Base-by-base conservation (phyloP, 2,113 vertebrate species). In the Brachyistius frenatus region DNA sequence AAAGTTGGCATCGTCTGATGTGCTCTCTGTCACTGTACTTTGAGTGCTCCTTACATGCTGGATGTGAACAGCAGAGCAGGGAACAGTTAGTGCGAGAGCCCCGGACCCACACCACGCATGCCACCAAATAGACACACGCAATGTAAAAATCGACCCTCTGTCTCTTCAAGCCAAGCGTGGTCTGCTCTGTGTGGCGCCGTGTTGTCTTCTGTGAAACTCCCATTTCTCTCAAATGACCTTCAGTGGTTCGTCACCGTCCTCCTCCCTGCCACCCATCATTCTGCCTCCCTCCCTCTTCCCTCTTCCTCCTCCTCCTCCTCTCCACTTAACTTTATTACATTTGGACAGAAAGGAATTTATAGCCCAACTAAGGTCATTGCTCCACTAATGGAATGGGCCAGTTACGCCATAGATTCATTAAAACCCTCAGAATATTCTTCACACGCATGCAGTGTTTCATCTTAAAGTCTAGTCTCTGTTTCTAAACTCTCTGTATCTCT, bases 381-480 rank as follows among this genome's bases (percentile, higher is more conserved):
- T 91, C 78, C 89, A 83, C 93, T 97, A 97, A 97, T 98, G 96
- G 96, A 96, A 93, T 93, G 88, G 86, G 92, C 94, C 89, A 88
- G 86, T 92, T 94, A 91, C 93, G 95, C 95, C 94, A 96, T 96
- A 95, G 94, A 94, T 92, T 94, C 90, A 94, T 96, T 96, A 95
- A 92, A 95, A 95, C 84, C 79, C 83, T 44, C 91, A 88, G 88
- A 95, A 89, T 93, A 92, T 94, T 96, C 96, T 91, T 81, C 67
- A 80, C 94, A 95, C 87, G 84, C 36, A 76, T 60, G n/a, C 58
- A 54, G 80, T 10, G 16, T 83, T 90, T 85, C 46, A 60, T 70
- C 92, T 93, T 86, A 90, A 90, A 84, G 89, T 91, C 87, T 85
- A 66, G 83, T 88, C 80, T 93, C 84, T 73, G 4, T 68, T 70